A percentile compares a stretch with the other conserved stretches of the same genome.
Evolutionary conservation across 2,113 vertebrate species (phyloP).

Genomic region (Myocastor coypus): DNA sequence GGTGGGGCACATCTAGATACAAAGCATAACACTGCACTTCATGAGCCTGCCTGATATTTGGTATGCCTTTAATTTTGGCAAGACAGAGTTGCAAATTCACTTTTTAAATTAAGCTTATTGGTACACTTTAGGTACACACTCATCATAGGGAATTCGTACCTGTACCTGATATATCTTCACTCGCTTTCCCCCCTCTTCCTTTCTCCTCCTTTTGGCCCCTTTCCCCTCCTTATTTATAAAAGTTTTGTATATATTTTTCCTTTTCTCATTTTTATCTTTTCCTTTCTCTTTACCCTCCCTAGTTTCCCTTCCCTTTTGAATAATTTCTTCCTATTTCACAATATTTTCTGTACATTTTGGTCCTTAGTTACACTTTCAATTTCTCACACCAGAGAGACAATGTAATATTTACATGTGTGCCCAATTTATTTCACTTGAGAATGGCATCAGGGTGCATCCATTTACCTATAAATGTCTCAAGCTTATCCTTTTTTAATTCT

Average conservation of each 20-base stretch:
- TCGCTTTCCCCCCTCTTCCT: too few relatives aligned
- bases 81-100: not conserved
- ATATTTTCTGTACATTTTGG: not conserved
- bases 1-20: too few relatives aligned
- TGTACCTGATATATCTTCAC: too few relatives aligned
- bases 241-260: too few relatives aligned
- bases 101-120: too few relatives aligned
- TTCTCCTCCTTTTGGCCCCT: too few relatives aligned
- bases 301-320: not conserved
- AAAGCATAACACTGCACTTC: not conserved
- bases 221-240: too few relatives aligned
- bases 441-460: not conserved
- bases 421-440: not conserved
- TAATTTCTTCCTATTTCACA: not conserved
- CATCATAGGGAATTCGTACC: too few relatives aligned
- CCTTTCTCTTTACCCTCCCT: too few relatives aligned
- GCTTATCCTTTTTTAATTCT: too few relatives aligned
- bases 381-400: not conserved
- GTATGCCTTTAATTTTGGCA: not conserved
- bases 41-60: not conserved
- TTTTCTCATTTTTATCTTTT: too few relatives aligned
- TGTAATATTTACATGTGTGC: not conserved
- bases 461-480: not conserved
- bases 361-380: not conserved
- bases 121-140: too few relatives aligned